Base-by-base conservation (phyloP, 1,140 invertebrate genomes). In the Bombus confusus region DNA sequence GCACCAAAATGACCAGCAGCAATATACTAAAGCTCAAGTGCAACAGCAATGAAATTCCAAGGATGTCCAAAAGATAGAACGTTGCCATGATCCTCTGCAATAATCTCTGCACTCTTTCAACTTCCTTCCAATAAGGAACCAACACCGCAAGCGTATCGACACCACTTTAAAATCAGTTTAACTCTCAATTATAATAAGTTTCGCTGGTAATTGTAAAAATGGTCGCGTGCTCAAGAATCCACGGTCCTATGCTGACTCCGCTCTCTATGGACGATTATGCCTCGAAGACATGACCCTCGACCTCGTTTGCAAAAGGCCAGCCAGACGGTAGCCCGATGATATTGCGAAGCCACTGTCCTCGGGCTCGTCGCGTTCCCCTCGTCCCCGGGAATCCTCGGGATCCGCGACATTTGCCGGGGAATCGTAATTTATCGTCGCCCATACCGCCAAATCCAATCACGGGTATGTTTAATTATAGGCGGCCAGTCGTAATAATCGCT, bases 1-100 rank as follows among this genome's bases (percentile, higher is more conserved):
- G 92, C 9, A 92, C 62, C 41, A 93, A 79, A 52, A 93, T n/a
- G 43, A 90, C 4, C 22, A 86, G 57, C 22, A 92, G 64, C 39
- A 86, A 34, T 68, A 92, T 37, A 41, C 87, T 91, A 28, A 93
- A 76, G 18, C 79, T n/a, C 22, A 93, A 28, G 78, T 93, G 88
- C 66, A 91, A 41, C 18, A 92, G 76, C 41, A 91, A 88, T 13
- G 89, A 89, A 28, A 92, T 57, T 47, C 91, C 90, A 41, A 92
- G 76, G 13, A 91, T 57, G 47, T 87, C 78, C 76, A 88, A 77
- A 43, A 91, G 72, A 18, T 89, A 69, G 71, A 90, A 66, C 18
- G 28, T 9, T 34, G 47, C 15, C 75, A 71, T 88, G 39, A 13
- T 39, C 47, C 47, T 13, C 2, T n/a, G 9, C 28, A 59, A 62